Evolutionary conservation across 2,888 invertebrate species (phyloP).

Genomic region (Hylaea fasciaria): DNA sequence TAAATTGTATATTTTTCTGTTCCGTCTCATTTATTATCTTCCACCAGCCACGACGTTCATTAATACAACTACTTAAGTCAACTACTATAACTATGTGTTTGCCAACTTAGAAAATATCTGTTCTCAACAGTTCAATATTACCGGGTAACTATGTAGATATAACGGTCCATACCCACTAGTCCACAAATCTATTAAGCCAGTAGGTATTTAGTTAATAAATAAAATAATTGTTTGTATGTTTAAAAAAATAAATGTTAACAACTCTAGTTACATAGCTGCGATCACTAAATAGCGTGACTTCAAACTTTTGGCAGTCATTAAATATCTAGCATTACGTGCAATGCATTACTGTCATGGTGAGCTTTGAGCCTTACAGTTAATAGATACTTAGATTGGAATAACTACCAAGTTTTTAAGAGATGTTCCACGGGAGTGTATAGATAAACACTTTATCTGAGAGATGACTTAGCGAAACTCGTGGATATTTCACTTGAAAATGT

Average conservation of each 20-base stretch:
- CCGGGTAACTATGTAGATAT: no score
- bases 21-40: neutral
- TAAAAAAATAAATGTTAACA: no score
- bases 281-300: no score
- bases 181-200: no score
- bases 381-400: slow-evolving; percentile 2
- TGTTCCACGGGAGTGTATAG: slow-evolving; percentile 19
- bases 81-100: neutral
- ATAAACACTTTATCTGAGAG: slow-evolving; percentile 44
- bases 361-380: neutral
- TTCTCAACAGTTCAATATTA: no score
- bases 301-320: no score
- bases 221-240: no score
- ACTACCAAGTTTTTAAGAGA: slow-evolving; percentile 11
- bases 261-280: no score
- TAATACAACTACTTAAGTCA: neutral
- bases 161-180: no score
- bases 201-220: no score
- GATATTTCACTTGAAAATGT: slow-evolving; percentile 36
- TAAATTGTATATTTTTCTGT: no score
- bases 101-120: neutral
- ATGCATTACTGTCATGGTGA: neutral
- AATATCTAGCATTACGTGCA: no score
- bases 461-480: slow-evolving; percentile 54
- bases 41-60: neutral